Percentiles rank a stretch among this genome's conserved stretches.
These are phyloP conservation scores for Zosterops borbonicus DNA, from an alignment of 2,113 vertebrate species.

Conservation along the genomic window DNA sequence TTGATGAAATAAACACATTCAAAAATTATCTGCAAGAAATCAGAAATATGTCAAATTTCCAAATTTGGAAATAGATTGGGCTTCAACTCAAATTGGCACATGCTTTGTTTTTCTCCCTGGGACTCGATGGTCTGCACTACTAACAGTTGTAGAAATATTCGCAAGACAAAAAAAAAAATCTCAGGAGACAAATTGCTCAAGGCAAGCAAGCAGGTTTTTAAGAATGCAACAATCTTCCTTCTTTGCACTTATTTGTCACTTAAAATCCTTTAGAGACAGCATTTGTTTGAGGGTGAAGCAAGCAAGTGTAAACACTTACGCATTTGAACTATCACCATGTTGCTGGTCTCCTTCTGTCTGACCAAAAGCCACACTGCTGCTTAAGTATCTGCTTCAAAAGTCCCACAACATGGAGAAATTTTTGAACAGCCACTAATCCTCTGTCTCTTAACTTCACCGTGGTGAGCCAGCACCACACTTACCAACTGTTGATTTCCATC, in stretches of 20 bases:
- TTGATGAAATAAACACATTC: slow-evolving; percentile 43
- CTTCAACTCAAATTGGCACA: slow-evolving; percentile 62
- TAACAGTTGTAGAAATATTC: slow-evolving; percentile 21
- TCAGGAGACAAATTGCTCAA: background rate
- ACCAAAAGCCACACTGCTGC: background rate
- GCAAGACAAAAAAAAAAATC: slow-evolving; percentile 24
- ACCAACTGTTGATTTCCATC: background rate
- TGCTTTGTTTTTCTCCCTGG: slow-evolving; percentile 43
- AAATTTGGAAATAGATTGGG: slow-evolving; percentile 45
- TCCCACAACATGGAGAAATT: background rate
- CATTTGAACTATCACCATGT: background rate
- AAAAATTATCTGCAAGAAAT: slow-evolving; percentile 52
- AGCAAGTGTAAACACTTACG: background rate
- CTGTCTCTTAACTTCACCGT: background rate
- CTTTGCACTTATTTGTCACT: background rate
- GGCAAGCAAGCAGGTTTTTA: background rate
- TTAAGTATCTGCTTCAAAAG: background rate
- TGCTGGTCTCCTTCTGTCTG: background rate
- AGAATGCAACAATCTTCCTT: background rate
- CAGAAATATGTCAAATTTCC: slow-evolving; percentile 41
- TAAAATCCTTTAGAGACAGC: background rate
- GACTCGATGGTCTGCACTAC: background rate
- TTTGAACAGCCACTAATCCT: background rate
- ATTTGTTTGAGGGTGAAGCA: background rate
- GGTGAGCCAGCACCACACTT: rapidly evolving